Conservation (phyloP, 2,888 invertebrate genomes). For the Lucinisca nassula region DNA sequence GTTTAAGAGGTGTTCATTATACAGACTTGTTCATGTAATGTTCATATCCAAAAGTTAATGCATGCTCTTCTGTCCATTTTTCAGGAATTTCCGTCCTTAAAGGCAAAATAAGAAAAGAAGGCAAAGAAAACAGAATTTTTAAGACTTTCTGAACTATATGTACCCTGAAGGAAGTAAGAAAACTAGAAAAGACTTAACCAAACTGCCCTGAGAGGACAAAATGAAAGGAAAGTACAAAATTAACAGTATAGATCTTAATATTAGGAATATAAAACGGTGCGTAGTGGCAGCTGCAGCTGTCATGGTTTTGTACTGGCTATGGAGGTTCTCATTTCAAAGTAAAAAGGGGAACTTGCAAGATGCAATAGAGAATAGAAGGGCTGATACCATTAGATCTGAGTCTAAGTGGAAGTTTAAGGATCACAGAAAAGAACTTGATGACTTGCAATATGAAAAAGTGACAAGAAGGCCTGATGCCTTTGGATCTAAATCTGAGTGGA, state of each 20-base stretch:
- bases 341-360: neutral
- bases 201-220: neutral
- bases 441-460: too few species aligned
- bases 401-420: too few species aligned
- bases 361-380: neutral
- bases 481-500: neutral
- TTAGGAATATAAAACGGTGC: neutral
- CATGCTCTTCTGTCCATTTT: neutral
- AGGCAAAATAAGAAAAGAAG: neutral
- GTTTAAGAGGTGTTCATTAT: too few species aligned
- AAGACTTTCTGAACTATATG: too few species aligned
- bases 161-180: too few species aligned
- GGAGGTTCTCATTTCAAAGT: neutral
- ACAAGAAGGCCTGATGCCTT: too few species aligned
- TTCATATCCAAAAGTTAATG: too few species aligned
- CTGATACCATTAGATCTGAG: neutral
- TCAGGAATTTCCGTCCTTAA: neutral
- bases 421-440: too few species aligned
- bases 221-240: slow-evolving; percentile 11
- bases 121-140: neutral
- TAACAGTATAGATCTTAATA: neutral
- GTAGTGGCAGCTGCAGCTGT: neutral
- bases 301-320: neutral
- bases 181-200: neutral
- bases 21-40: too few species aligned